A percentile compares a stretch with the other conserved stretches of the same genome.
Evolutionary conservation across 2,113 vertebrate genomes (phyloP).

Genomic region (Centropus unirufus): DNA sequence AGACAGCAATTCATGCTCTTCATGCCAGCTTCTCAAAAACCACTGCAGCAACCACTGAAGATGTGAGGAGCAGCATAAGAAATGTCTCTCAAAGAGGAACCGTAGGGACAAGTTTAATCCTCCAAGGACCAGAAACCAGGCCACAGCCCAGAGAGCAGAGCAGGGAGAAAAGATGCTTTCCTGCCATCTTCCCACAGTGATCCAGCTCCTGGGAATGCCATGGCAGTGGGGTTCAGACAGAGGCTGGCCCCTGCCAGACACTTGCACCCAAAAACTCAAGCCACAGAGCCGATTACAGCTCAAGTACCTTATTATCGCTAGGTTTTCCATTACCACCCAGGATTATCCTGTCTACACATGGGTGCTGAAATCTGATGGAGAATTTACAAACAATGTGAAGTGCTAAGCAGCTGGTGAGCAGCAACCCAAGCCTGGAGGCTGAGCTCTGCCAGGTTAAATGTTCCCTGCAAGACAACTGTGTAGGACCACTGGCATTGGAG

Average conservation of each 20-base stretch:
- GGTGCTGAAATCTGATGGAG: conserved; percentile 24
- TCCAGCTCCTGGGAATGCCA: neutral
- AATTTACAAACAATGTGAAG: neutral
- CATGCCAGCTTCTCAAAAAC: neutral
- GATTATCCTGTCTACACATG: conserved; percentile 24
- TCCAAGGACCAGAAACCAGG: neutral
- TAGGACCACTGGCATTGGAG: neutral
- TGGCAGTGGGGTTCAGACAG: neutral
- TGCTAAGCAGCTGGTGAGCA: neutral
- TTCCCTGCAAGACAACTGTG: neutral
- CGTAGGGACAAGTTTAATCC: fast-evolving
- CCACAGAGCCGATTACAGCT: conserved; percentile 5
- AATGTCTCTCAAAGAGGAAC: neutral
- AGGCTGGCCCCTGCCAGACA: neutral
- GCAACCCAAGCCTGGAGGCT: neutral
- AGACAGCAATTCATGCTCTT: fast-evolving
- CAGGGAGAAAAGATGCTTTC: neutral
- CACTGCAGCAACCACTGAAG: neutral
- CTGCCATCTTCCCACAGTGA: neutral
- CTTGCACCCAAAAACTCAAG: neutral
- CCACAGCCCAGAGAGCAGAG: neutral
- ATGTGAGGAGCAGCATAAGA: neutral
- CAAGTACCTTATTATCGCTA: fast-evolving
- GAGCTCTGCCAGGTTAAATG: neutral
- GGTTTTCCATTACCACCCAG: neutral